Base-by-base conservation (phyloP, 2,888 invertebrate species). In the Eilema caniola region DNA sequence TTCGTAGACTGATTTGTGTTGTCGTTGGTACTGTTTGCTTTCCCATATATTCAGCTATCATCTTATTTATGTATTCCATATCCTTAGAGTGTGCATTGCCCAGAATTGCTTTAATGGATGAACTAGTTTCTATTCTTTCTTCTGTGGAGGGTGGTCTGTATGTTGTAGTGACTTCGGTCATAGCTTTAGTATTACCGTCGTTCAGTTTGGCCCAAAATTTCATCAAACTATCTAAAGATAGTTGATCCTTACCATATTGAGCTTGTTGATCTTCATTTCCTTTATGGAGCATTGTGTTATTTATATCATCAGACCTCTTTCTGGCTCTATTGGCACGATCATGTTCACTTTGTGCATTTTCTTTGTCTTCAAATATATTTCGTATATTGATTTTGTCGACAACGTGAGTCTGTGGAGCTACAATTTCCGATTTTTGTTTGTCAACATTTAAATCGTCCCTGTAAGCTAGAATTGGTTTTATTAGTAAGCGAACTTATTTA, bases 11-110 rank as follows among this genome's bases (percentile, higher is more conserved):
- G 20, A n/a, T 65, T 69, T 75, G 68, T 12, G 72, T 75, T 67
- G 80, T 78, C 4, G 79, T 77, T n/a, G 74, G 65, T 62, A 41
- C 28, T 20, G 72, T 71, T 67, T 78, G 78, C 23, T 75, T 81
- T n/a, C 80, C 71, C 16, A 87, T 70, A 56, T 84, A 86, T 66
- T 83, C 77, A 33, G 82, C 76, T 66, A 89, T 72, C 28, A 88
- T 79, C 67, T 82, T 81, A 41, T 75, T 85, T 4, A 89, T 78
- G 62, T 79, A 77, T 63, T 86, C 83, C 37, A 82, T 77, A 74
- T 83, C 81, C 69, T 78, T 78, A 67, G 82, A 72, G 65, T 73
- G 76, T 24, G 69, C 62, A 57, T 80, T 73, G 12, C 37, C 74
- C 53, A 66, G 64, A 65, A 70, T 74, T 24, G 25, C 25, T 33